Conservation (phyloP, 1,140 invertebrate species). For the Diabrotica undecimpunctata region DNA sequence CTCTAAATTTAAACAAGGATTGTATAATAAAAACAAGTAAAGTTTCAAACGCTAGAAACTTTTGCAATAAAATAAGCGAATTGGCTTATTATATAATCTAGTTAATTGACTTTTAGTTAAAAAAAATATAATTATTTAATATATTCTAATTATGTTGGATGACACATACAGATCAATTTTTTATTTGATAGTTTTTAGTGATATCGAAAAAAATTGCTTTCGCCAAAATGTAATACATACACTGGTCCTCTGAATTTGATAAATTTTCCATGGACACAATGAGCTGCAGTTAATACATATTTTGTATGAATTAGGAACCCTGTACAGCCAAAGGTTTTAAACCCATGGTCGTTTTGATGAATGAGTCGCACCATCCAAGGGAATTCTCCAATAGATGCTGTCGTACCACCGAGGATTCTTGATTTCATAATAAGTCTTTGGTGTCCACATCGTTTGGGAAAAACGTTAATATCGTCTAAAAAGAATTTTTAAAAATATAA, state of each 20-base stretch:
- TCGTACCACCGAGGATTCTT: constrained; percentile 41
- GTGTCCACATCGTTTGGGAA: constrained; percentile 38
- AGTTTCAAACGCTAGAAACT: too few relatives aligned
- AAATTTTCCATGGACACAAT: constrained; percentile 46
- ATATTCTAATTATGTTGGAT: too few relatives aligned
- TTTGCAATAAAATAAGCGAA: too few relatives aligned
- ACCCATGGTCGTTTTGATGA: constrained; percentile 31
- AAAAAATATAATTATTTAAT: too few relatives aligned
- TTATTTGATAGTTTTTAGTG: too few relatives aligned
- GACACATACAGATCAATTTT: too few relatives aligned
- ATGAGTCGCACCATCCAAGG: constrained; percentile 48
- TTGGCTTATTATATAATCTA: too few relatives aligned
- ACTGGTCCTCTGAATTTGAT: constrained; percentile 24
- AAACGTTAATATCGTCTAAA: constrained; percentile 17
- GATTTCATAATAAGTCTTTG: constrained; percentile 31
- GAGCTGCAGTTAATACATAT: constrained; percentile 56
- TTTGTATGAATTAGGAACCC: constrained; percentile 50
- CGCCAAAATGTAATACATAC: constrained; percentile 20
- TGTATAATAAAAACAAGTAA: too few relatives aligned
- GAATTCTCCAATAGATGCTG: constrained; percentile 53
- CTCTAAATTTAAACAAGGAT: too few relatives aligned
- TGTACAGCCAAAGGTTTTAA: constrained; percentile 47
- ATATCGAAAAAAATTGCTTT: not conserved
- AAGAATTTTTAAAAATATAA: not conserved
- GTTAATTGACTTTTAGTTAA: too few relatives aligned